A percentile compares a stretch with the other conserved stretches of the same genome.
These are phyloP conservation scores for Brachionus asplanchnoidis DNA, from an alignment of 1,140 invertebrate genomes.

Conservation along the genomic window DNA sequence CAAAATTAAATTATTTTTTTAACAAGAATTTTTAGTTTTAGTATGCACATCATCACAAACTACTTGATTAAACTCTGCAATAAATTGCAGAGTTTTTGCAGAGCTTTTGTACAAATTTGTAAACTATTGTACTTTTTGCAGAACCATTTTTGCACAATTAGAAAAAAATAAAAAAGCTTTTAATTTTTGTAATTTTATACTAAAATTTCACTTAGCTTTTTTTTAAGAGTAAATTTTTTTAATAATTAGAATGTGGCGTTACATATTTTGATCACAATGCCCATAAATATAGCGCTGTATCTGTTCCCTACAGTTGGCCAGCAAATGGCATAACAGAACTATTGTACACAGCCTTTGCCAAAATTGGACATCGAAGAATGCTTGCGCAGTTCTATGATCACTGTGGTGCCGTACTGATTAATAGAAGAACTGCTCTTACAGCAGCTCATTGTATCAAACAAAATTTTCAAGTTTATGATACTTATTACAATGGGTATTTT, in stretches of 20 bases:
- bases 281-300: background rate
- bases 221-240: too few species aligned
- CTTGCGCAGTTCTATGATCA: background rate
- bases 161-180: too few species aligned
- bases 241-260: slow-evolving; percentile 4
- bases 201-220: too few species aligned
- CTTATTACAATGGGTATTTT: background rate
- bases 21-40: too few species aligned
- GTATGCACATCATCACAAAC: too few species aligned
- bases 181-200: too few species aligned
- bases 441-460: slow-evolving; percentile 31
- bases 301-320: slow-evolving; percentile 35
- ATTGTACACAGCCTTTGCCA: background rate
- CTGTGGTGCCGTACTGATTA: slow-evolving; percentile 1
- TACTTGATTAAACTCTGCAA: too few species aligned
- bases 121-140: too few species aligned
- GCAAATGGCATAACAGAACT: background rate
- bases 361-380: background rate
- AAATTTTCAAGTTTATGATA: background rate
- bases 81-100: too few species aligned
- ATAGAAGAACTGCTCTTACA: slow-evolving; percentile 16
- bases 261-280: slow-evolving; percentile 8
- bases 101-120: too few species aligned
- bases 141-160: too few species aligned
- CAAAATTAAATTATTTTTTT: too few species aligned